Percentiles rank a stretch among this genome's conserved stretches.
These are phyloP conservation scores for Oedothorax gibbosus DNA, from an alignment of 1,140 invertebrate genomes.

Conservation along the genomic window DNA sequence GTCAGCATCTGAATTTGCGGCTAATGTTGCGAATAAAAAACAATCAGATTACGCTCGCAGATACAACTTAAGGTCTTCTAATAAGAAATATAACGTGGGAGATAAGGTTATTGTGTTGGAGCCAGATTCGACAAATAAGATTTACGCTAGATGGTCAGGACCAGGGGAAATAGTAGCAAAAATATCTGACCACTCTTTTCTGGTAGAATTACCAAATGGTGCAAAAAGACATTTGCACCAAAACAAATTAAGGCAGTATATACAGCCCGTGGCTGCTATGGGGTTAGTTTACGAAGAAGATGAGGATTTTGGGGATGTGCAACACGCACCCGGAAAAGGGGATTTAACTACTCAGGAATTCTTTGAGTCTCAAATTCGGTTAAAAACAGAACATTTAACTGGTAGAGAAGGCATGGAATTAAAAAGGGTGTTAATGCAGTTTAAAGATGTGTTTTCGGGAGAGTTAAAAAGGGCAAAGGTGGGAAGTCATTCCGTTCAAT, in stretches of 20 bases:
- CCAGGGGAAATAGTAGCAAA: not conserved
- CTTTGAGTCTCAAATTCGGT: no score
- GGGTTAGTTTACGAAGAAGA: conserved; percentile 5
- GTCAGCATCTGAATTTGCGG: not conserved
- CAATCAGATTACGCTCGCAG: not conserved
- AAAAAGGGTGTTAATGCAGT: not conserved
- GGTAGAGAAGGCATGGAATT: not conserved
- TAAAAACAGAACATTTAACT: not conserved
- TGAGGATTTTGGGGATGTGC: conserved; percentile 6
- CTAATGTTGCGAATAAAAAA: not conserved
- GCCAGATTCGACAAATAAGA: not conserved
- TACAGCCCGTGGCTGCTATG: not conserved
- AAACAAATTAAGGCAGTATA: conserved; percentile 17
- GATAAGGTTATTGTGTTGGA: not conserved
- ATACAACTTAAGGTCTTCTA: not conserved
- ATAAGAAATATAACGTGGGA: not conserved
- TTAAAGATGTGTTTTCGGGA: not conserved
- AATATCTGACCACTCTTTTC: not conserved
- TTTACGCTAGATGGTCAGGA: not conserved
- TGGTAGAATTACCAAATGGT: conserved; percentile 9
- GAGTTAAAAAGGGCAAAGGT: conserved; percentile 16
- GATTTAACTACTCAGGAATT: not conserved
- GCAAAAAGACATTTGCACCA: not conserved
- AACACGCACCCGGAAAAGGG: not conserved
- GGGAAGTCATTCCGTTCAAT: not conserved